Percentiles rank a stretch among this genome's conserved stretches.
phyloP scores from a whole-genome alignment of 2,113 vertebrate species.

The Crypturellus undulatus region DNA sequence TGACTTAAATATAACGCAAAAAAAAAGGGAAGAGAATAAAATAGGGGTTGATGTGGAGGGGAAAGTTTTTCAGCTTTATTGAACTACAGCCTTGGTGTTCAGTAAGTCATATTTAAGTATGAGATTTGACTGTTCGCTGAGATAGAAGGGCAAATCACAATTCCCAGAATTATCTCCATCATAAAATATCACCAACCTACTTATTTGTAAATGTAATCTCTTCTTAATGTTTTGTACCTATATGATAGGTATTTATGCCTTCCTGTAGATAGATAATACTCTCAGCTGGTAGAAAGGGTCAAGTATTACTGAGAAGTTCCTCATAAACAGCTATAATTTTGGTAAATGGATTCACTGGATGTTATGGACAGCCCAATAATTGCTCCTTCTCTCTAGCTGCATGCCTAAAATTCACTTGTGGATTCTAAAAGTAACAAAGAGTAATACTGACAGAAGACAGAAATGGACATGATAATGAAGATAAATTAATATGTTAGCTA shows the following conservation, averaged over 20 bases:
- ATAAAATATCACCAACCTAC: neutral
- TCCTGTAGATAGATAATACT: neutral
- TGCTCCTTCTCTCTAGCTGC: neutral
- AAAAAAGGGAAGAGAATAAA: neutral
- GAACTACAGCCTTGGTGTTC: neutral
- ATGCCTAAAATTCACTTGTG: neutral
- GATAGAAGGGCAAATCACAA: neutral
- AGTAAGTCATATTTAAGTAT: neutral
- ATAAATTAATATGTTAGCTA: neutral
- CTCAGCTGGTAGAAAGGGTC: neutral
- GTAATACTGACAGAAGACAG: neutral
- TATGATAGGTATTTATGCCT: neutral
- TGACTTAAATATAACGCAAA: neutral
- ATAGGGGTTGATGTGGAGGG: rapidly evolving
- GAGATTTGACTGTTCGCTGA: neutral
- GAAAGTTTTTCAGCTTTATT: neutral
- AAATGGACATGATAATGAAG: neutral
- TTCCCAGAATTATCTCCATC: neutral
- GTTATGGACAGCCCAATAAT: neutral
- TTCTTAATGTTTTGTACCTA: neutral
- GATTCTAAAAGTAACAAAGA: neutral
- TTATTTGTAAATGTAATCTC: neutral
- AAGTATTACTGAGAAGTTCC: neutral
- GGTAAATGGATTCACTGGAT: neutral
- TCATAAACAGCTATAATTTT: conserved; percentile 20